Evolutionary conservation across 2,888 invertebrate genomes (phyloP).

Genomic region (Hirtodrosophila duncani): DNA sequence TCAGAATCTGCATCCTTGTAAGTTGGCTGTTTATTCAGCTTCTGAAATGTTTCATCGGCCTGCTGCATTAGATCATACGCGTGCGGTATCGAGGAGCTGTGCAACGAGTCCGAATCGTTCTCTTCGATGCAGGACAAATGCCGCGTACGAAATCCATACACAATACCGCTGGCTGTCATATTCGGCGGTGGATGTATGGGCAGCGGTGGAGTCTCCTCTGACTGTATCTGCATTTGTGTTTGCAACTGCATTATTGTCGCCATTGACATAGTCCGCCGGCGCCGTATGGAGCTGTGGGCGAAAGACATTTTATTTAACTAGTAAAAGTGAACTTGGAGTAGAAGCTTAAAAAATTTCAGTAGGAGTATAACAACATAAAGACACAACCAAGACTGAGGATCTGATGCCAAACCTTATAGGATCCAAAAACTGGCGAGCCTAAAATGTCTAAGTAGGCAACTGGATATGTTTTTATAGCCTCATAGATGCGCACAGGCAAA

Average conservation of each 20-base stretch:
- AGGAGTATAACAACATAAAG: too few species aligned
- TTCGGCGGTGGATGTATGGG: slow-evolving; percentile 45
- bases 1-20: slow-evolving; percentile 19
- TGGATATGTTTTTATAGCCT: too few species aligned
- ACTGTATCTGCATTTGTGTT: slow-evolving; percentile 28
- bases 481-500: too few species aligned
- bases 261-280: slow-evolving; percentile 39
- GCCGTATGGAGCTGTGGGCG: too few species aligned
- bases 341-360: too few species aligned
- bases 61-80: slow-evolving; percentile 75
- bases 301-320: too few species aligned
- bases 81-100: slow-evolving; percentile 75
- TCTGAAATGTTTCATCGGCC: slow-evolving; percentile 75
- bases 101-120: slow-evolving; percentile 77
- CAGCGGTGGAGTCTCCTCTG: slow-evolving; percentile 44
- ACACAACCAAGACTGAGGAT: too few species aligned
- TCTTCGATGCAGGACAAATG: slow-evolving; percentile 78
- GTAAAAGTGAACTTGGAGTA: too few species aligned
- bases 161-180: slow-evolving; percentile 45
- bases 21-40: slow-evolving; percentile 46
- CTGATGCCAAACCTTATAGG: too few species aligned
- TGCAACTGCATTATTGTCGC: slow-evolving; percentile 39
- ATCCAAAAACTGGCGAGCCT: too few species aligned
- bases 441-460: too few species aligned
- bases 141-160: slow-evolving; percentile 76